Base-by-base conservation (phyloP, 2,797 vertebrate genomes). In the Micrastur ruficollis region DNA sequence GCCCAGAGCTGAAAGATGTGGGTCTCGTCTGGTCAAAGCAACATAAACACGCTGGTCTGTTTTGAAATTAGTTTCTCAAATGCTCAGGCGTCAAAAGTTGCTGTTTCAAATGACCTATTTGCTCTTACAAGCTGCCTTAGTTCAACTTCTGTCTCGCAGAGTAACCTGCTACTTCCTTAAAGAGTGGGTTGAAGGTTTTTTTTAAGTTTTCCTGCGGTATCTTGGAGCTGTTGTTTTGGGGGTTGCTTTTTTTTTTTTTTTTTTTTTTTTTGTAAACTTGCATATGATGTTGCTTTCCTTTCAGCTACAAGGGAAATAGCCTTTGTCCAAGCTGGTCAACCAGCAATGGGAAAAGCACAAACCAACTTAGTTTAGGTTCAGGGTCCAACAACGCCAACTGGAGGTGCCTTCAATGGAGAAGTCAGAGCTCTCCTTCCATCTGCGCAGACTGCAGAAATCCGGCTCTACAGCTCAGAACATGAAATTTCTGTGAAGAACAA, bases 31-130 rank as follows among this genome's bases (percentile, higher is more conserved):
- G 40, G 50, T 53, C 58, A 21, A 26, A 90, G 31, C 2, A 1
- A 44, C 42, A 7, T 2, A 2, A 53, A 12, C 32, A 18, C 1
- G 0, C 27, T 29, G 9, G 6, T 70, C 6, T 42, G 19, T 81
- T 23, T 62, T 36, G 26, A 32, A 80, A 63, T 58, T 32, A 34
- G 29, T 75, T 58, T 46, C n/a, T 71, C 21, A 8, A 7, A 5
- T 26, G 52, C 34, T 61, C 29, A 49, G 34, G 40, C 32, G 16
- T 49, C 53, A 71, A 72, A 66, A 61, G 7, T 29, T 61, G 20
- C 9, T 61, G 8, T 75, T 85, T 65, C 22, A 65, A 65, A 42
- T 15, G 6, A 42, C 15, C 11, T 7, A 1, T 58, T 63, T 53
- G 23, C 22, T 70, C 18, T 74, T 65, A 40, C 5, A 52, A 58